Evolutionary conservation across 37 sponge, comb jelly and placozoan genomes (phyloP).

Genomic region (Crambe crambe): DNA sequence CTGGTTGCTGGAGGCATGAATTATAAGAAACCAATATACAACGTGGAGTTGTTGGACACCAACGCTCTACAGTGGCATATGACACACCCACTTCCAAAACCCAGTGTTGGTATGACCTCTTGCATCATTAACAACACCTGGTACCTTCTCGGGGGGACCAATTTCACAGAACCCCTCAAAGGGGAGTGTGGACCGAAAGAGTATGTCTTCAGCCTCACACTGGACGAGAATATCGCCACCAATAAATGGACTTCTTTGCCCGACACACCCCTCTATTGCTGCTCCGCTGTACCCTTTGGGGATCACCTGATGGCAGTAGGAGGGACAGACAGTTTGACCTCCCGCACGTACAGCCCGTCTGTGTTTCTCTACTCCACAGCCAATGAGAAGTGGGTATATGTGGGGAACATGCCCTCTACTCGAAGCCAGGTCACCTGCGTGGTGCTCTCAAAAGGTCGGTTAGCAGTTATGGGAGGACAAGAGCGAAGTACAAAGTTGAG

Average conservation of each 20-base stretch:
- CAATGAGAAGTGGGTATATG: conserved; percentile 30
- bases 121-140: conserved; percentile 30
- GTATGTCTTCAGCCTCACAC: conserved; percentile 12
- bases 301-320: conserved; percentile 51
- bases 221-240: conserved; percentile 28
- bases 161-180: conserved; percentile 27
- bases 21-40: conserved; percentile 36
- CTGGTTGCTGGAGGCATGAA: conserved; percentile 56
- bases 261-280: conserved; percentile 37
- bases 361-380: conserved; percentile 36
- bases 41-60: conserved; percentile 49
- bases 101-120: conserved; percentile 37
- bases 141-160: conserved; percentile 57
- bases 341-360: conserved; percentile 10
- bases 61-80: conserved; percentile 41
- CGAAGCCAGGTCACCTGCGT: conserved; percentile 25
- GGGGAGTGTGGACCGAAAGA: conserved; percentile 44
- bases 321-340: conserved; percentile 26
- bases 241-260: conserved; percentile 27
- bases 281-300: conserved; percentile 47
- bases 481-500: conserved; percentile 24
- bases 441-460: conserved; percentile 34
- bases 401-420: conserved; percentile 49
- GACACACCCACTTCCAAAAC: conserved; percentile 26
- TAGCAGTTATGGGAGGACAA: conserved; percentile 42